Evolutionary conservation across 2,113 vertebrate species (phyloP).

Genomic region (Axis porcinus): DNA sequence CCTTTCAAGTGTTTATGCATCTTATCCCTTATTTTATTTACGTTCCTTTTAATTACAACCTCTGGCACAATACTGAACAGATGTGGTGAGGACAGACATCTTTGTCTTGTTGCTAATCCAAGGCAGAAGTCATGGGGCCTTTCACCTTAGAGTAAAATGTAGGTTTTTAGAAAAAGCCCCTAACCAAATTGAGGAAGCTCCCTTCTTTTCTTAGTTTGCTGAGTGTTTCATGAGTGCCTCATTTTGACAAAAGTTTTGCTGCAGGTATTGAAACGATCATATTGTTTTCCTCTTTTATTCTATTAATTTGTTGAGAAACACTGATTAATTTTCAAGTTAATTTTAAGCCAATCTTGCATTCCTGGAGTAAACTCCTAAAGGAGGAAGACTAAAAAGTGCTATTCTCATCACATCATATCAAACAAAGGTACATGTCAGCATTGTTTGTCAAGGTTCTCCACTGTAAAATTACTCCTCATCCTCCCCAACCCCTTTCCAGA

Average conservation of each 20-base stretch:
- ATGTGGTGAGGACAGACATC: not conserved
- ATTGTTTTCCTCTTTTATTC: not conserved
- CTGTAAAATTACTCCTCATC: not conserved
- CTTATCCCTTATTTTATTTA: not conserved
- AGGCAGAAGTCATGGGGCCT: not conserved
- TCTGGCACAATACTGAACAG: not conserved
- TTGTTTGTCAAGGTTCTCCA: not conserved
- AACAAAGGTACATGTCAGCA: not conserved
- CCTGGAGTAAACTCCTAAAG: not conserved
- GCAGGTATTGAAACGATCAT: not conserved
- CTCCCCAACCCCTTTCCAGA: not conserved
- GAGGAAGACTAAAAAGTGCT: not conserved
- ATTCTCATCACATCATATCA: not conserved
- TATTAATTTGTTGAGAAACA: not conserved
- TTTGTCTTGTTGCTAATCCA: not conserved
- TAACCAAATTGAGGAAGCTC: not conserved
- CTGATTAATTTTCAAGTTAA: not conserved
- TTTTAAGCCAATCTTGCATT: not conserved
- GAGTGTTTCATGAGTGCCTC: not conserved
- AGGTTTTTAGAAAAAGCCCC: not conserved
- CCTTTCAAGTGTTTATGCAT: not conserved
- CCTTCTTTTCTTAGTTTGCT: not conserved
- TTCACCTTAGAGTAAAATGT: not conserved
- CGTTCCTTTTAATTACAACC: not conserved
- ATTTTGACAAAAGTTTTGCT: not conserved